Evolutionary conservation across 1,140 invertebrate genomes (phyloP).

Genomic region (Bathynomus jamesi): DNA sequence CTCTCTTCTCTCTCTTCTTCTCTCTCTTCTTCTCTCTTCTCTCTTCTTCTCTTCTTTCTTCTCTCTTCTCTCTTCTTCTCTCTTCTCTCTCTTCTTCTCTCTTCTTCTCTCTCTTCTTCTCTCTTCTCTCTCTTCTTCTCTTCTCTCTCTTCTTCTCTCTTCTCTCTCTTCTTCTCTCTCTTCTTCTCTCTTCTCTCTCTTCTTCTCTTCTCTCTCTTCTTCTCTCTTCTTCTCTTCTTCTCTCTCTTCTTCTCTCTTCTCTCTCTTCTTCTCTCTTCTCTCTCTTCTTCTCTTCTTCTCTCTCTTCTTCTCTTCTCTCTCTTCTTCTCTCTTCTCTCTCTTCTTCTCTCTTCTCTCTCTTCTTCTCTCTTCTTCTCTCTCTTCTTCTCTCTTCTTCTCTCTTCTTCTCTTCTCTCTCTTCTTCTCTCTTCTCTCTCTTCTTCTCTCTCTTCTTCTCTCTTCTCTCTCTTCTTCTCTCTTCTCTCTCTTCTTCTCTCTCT

Average conservation of each 20-base stretch:
- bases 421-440: no score
- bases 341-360: constrained; percentile 3
- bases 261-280: background rate
- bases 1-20: no score
- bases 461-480: no score
- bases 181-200: background rate
- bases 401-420: constrained; percentile 10
- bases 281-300: constrained; percentile 6
- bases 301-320: background rate
- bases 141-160: background rate
- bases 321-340: constrained; percentile 3
- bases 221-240: background rate
- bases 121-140: no score
- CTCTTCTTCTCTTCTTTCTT: no score
- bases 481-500: no score
- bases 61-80: background rate
- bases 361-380: background rate
- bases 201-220: background rate
- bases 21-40: no score
- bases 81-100: background rate
- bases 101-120: background rate
- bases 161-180: background rate
- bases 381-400: background rate
- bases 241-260: background rate
- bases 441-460: no score